Evolutionary conservation across 2,888 invertebrate species (phyloP).

Genomic region (Metalampra italica): DNA sequence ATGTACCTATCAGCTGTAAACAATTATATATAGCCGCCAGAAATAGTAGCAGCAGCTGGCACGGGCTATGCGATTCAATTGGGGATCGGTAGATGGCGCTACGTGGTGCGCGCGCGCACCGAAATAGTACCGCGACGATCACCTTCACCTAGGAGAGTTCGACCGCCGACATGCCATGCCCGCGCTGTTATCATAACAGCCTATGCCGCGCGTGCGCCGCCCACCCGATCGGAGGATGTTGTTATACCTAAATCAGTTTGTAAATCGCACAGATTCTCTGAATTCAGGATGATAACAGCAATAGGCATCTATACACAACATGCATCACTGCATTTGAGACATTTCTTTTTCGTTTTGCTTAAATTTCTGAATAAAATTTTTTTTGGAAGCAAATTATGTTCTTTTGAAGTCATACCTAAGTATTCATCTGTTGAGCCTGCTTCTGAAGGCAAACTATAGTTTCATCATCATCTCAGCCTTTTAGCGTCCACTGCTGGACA

Average conservation of each 20-base stretch:
- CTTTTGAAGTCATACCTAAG: too few species aligned
- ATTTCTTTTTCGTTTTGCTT: too few species aligned
- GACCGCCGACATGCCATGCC: conserved; percentile 37
- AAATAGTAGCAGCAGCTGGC: conserved; percentile 69
- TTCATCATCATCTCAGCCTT: too few species aligned
- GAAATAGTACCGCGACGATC: conserved; percentile 66
- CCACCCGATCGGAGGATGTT: conserved; percentile 17
- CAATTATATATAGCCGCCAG: conserved; percentile 40
- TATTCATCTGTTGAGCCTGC: too few species aligned
- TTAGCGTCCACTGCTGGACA: too few species aligned
- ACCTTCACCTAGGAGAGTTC: conserved; percentile 73
- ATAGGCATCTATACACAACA: neutral
- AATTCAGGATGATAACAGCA: neutral
- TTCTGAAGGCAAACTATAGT: too few species aligned
- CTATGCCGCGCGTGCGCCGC: conserved; percentile 23
- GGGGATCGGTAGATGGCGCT: conserved; percentile 65
- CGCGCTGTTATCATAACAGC: conserved; percentile 41
- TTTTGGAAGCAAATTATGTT: too few species aligned
- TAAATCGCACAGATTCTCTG: neutral
- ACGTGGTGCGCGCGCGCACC: conserved; percentile 59
- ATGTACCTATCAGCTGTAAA: conserved; percentile 30
- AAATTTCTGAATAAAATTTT: too few species aligned
- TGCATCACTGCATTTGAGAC: neutral
- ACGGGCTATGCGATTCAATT: conserved; percentile 43
- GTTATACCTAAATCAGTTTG: neutral